Percentiles rank a stretch among this genome's conserved stretches.
Conservation (phyloP, 2,888 invertebrate genomes). For the Tenthredo mesomela region DNA sequence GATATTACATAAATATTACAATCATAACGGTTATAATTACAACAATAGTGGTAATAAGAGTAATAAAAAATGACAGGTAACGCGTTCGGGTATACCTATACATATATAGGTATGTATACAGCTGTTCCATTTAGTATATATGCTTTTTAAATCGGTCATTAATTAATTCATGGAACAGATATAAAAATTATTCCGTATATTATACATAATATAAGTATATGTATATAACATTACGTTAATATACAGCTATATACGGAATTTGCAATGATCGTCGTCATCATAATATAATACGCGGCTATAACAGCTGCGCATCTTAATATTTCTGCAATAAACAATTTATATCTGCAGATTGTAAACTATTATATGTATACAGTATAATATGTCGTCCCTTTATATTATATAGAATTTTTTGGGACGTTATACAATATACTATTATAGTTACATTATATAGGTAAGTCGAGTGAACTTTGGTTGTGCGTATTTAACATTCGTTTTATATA, state of each 20-base stretch:
- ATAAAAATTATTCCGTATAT: constrained; percentile 16
- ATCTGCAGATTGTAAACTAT: neutral
- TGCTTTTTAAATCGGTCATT: neutral
- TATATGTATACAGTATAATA: neutral
- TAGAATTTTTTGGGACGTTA: neutral
- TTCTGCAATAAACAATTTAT: neutral
- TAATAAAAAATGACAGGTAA: constrained; percentile 53
- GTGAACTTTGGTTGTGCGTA: constrained; percentile 46
- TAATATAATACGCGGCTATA: neutral
- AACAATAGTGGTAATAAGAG: constrained; percentile 46
- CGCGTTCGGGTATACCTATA: constrained; percentile 43
- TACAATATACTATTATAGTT: neutral
- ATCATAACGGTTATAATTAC: constrained; percentile 19
- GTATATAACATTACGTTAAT: neutral
- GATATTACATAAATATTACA: constrained; percentile 21
- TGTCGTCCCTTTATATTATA: neutral
- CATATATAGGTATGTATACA: constrained; percentile 58
- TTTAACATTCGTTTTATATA: constrained; percentile 21
- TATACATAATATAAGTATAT: constrained; percentile 4
- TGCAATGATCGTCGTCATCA: neutral
- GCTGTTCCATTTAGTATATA: constrained; percentile 56
- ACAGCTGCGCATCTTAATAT: neutral
- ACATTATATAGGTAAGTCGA: neutral
- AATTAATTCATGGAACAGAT: neutral
- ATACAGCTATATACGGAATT: neutral